Evolutionary conservation across 64 coral and sea anemone species (phyloP).

Genomic region (Montipora foliosa): DNA sequence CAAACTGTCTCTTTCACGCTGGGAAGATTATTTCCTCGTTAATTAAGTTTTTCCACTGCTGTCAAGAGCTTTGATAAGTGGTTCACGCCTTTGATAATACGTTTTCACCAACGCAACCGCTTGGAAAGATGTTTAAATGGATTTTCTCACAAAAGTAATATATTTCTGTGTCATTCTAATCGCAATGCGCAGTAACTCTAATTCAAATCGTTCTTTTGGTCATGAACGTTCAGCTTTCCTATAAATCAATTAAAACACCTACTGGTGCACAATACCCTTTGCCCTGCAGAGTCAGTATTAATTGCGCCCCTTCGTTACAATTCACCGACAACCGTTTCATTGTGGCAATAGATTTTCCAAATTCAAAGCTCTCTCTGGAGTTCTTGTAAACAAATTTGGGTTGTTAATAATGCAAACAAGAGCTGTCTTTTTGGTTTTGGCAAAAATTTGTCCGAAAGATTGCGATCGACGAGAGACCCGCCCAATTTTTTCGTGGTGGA

Average conservation of each 20-base stretch:
- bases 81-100: conserved; percentile 10
- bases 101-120: background rate
- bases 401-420: background rate
- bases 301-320: background rate
- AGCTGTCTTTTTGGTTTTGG: background rate
- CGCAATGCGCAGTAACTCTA: background rate
- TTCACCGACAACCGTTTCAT: conserved; percentile 30
- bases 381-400: conserved; percentile 18
- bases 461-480: background rate
- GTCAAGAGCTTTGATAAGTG: conserved; percentile 27
- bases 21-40: conserved; percentile 61
- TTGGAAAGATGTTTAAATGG: background rate
- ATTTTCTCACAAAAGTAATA: conserved; percentile 1
- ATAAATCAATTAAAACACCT: background rate
- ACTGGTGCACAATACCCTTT: background rate
- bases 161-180: background rate
- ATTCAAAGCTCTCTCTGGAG: conserved; percentile 21
- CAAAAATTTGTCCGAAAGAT: conserved; percentile 4
- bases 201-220: conserved; percentile 1
- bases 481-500: background rate
- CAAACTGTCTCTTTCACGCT: conserved; percentile 29
- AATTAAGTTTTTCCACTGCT: conserved; percentile 59
- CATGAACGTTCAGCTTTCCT: background rate
- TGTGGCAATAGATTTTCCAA: background rate
- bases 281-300: conserved; percentile 32